These are phyloP conservation scores for Mycetomoellerius zeteki DNA, from an alignment of 1,140 invertebrate species.

Conservation along the genomic window DNA sequence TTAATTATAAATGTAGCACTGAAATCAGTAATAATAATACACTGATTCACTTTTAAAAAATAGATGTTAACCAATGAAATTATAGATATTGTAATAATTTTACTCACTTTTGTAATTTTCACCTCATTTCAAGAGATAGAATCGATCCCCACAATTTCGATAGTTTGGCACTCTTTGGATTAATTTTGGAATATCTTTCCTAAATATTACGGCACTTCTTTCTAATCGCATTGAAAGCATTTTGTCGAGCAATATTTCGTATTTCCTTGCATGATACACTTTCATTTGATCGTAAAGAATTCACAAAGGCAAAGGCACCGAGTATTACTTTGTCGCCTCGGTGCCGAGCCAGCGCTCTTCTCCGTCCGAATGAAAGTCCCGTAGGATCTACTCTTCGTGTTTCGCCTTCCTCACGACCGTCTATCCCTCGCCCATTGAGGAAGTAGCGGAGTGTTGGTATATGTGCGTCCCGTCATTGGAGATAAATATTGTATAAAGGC, in stretches of 20 bases:
- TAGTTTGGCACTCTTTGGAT: background rate
- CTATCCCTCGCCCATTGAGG: slow-evolving; percentile 14
- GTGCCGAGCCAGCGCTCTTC: slow-evolving; percentile 9
- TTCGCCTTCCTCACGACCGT: background rate
- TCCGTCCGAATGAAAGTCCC: slow-evolving; percentile 44
- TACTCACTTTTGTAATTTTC: too few species aligned
- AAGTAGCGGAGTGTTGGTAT: slow-evolving; percentile 51
- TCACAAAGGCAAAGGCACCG: slow-evolving; percentile 52
- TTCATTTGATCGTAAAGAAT: slow-evolving; percentile 62
- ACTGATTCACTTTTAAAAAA: too few species aligned
- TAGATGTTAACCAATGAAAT: too few species aligned
- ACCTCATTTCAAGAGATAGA: too few species aligned
- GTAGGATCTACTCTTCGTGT: slow-evolving; percentile 33
- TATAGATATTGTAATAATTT: too few species aligned
- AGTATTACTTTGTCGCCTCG: slow-evolving; percentile 13
- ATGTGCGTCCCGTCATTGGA: slow-evolving; percentile 50
- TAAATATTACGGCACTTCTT: slow-evolving; percentile 18
- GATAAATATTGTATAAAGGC: slow-evolving; percentile 75
- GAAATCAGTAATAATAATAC: too few species aligned
- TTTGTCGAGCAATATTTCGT: slow-evolving; percentile 2
- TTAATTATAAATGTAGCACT: too few species aligned
- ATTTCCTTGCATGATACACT: slow-evolving; percentile 30
- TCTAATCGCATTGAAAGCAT: slow-evolving; percentile 53
- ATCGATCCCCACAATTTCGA: too few species aligned
- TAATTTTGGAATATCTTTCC: slow-evolving; percentile 12